These are phyloP conservation scores for Melanotaenia trifasciata DNA, from an alignment of 2,797 vertebrate genomes.

Conservation along the genomic window DNA sequence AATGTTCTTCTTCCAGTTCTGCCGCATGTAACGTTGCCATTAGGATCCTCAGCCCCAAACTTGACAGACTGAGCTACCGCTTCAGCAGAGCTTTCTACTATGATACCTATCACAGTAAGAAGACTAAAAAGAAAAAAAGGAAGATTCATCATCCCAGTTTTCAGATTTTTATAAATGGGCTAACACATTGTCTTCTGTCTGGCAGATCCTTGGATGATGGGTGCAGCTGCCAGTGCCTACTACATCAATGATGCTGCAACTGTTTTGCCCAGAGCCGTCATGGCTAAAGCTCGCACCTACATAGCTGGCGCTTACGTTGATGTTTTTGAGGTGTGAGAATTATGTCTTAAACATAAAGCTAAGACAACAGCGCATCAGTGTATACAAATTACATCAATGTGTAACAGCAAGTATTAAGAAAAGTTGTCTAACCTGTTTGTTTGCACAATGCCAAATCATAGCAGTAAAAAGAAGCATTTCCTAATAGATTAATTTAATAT, in stretches of 20 bases:
- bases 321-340: conserved; percentile 83
- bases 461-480: background rate
- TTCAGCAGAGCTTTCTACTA: conserved; percentile 81
- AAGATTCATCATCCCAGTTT: background rate
- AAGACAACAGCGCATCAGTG: background rate
- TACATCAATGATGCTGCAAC: conserved; percentile 82
- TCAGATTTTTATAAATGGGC: background rate
- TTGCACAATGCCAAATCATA: too few relatives aligned
- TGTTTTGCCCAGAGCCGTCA: conserved; percentile 74
- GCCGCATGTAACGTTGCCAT: conserved; percentile 87
- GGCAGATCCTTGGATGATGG: conserved; percentile 81
- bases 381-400: background rate
- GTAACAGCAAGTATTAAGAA: background rate
- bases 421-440: background rate
- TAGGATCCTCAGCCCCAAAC: conserved; percentile 82
- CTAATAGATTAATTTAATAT: background rate
- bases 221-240: conserved; percentile 81
- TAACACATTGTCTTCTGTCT: conserved; percentile 14
- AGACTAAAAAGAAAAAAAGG: background rate
- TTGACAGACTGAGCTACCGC: conserved; percentile 77
- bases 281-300: conserved; percentile 81
- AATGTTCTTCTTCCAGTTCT: conserved; percentile 78
- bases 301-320: conserved; percentile 83
- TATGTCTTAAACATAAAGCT: background rate
- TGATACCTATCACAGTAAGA: conserved; percentile 84